phyloP scores from a whole-genome alignment of 2,113 vertebrate species.

The Erpornis zantholeuca region DNA sequence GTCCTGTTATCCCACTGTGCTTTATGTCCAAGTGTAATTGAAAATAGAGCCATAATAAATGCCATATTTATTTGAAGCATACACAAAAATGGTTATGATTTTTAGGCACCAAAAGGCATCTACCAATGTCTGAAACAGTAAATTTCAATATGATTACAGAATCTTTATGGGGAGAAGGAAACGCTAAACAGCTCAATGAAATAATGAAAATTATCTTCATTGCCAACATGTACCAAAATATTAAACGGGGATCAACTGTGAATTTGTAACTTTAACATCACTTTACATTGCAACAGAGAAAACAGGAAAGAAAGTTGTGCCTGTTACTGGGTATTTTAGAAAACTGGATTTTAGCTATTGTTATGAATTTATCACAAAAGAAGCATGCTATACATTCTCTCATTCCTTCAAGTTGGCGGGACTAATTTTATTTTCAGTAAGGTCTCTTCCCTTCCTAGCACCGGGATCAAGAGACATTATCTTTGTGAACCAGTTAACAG shows the following conservation, averaged over 20 bases:
- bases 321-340: background rate
- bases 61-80: background rate
- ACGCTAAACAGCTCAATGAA: background rate
- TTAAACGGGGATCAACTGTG: background rate
- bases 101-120: background rate
- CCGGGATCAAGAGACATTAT: background rate
- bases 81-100: background rate
- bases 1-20: background rate
- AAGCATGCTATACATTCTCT: background rate
- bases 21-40: background rate
- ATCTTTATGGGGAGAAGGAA: background rate
- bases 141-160: constrained; percentile 1
- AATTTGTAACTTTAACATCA: background rate
- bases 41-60: background rate
- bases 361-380: background rate
- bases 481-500: background rate
- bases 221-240: background rate
- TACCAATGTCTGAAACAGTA: constrained; percentile 22
- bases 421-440: background rate
- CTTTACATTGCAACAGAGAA: background rate
- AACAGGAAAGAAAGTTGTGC: background rate
- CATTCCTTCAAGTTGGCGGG: background rate
- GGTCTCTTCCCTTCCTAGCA: background rate
- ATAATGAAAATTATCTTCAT: constrained; percentile 45
- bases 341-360: background rate